Conservation (phyloP, 2,888 invertebrate species). For the Diaphora mendica region DNA sequence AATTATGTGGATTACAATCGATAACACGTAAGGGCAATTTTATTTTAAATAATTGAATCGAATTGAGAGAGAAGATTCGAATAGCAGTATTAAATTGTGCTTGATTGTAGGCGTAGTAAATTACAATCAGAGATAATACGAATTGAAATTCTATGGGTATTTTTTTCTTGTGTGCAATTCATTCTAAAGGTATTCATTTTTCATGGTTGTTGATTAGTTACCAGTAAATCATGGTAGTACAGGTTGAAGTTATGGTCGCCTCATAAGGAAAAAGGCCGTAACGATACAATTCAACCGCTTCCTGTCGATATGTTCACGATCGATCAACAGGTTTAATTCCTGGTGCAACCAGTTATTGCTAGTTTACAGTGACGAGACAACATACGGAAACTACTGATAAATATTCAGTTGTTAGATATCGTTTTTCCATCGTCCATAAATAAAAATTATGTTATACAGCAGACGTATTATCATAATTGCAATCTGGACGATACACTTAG, state of each 20-base stretch:
- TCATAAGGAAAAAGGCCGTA: conserved; percentile 34
- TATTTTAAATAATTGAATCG: conserved; percentile 25
- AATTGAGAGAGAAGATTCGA: conserved; percentile 15
- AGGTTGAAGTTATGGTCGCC: conserved; percentile 21
- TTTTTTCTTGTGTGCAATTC: conserved; percentile 20
- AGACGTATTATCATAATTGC: conserved; percentile 26
- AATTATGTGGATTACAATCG: conserved; percentile 34
- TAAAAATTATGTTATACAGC: conserved; percentile 30
- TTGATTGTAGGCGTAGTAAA: conserved; percentile 11
- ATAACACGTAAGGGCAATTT: conserved; percentile 36
- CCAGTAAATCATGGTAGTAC: conserved; percentile 24
- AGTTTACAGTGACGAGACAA: conserved; percentile 37
- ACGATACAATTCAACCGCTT: conserved; percentile 38
- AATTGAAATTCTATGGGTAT: neutral
- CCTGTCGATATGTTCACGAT: conserved; percentile 48
- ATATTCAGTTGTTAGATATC: conserved; percentile 33
- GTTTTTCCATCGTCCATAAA: conserved; percentile 38
- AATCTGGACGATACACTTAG: conserved; percentile 22
- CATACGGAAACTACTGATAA: conserved; percentile 38
- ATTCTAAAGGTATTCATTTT: conserved; percentile 20
- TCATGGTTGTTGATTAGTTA: conserved; percentile 14
- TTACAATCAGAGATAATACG: conserved; percentile 3
- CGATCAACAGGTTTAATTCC: conserved; percentile 44
- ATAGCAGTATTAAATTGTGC: conserved; percentile 28
- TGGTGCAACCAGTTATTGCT: conserved; percentile 40